Base-by-base conservation (phyloP, 2,888 invertebrate genomes). In the Bugula neritina region DNA sequence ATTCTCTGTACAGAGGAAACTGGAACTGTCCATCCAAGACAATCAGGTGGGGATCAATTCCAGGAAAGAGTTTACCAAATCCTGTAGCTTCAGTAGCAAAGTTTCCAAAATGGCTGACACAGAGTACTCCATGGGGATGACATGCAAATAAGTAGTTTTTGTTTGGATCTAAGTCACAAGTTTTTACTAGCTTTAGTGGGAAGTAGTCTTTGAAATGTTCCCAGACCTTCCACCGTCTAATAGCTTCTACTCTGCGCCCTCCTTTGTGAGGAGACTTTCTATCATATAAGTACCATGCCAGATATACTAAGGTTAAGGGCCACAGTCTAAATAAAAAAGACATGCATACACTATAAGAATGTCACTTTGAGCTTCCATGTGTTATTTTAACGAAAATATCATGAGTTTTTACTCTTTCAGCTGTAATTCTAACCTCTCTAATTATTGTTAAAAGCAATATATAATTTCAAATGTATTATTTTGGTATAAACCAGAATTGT, bases 61-160 rank as follows among this genome's bases (percentile, higher is more conserved):
- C 86, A n/a, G 87, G 87, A 76, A 85, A 87, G 54, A 78, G 72
- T 71, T 84, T 74, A 69, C 83, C 81, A 76, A 87, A 86, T n/a
- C 83, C 83, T 0, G 84, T 84, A 23, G 83, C 87, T 75, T 87
- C 91, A 0, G 92, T 90, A 0, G 88, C 90, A 85, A 96, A 94
- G 57, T 91, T 90, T 0, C 88, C 88, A 76, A 92, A 91, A 0
- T 90, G 88, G 0, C 95, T 94, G 31, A 90, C 88, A 69, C 91
- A 90, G 23, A 96, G 86, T 0, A 94, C 87, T 0, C 97, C 97
- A 84, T 98, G 97, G 0, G 97, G 97, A 84, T 93, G 95, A 73
- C 89, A 89, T 3, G 93, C 92, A 73, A 85, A 79, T 29, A 96
- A 86, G 81, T 96, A 96, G 84, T 93, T 93, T 77, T 87, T 89